Evolutionary conservation across 1,140 invertebrate species (phyloP).

Genomic region (Trissolcus basalis): DNA sequence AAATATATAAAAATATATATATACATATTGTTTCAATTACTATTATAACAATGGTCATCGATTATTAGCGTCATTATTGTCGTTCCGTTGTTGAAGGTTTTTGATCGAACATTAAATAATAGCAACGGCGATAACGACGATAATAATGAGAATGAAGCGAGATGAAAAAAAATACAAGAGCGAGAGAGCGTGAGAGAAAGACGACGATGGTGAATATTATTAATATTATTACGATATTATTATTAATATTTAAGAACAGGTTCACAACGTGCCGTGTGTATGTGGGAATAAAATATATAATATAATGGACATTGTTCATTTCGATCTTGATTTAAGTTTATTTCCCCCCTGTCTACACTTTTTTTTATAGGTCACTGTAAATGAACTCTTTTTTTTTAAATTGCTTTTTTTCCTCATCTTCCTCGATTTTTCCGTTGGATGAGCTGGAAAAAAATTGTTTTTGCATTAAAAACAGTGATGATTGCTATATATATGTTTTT

Average conservation of each 20-base stretch:
- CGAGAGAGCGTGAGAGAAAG: slow-evolving; percentile 30
- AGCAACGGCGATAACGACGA: slow-evolving; percentile 38
- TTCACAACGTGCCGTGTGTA: slow-evolving; percentile 91
- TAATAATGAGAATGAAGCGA: slow-evolving; percentile 55
- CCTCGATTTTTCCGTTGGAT: no score
- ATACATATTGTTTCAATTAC: slow-evolving; percentile 70
- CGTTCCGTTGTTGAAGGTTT: slow-evolving; percentile 46
- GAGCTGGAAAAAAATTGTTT: no score
- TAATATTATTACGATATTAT: slow-evolving; percentile 74
- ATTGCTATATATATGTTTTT: no score
- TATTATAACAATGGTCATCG: slow-evolving; percentile 60
- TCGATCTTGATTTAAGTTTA: slow-evolving; percentile 65
- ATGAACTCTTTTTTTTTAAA: no score
- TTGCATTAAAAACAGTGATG: no score
- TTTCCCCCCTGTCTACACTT: slow-evolving; percentile 4
- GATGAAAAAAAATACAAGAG: slow-evolving; percentile 34
- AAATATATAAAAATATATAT: slow-evolving; percentile 66
- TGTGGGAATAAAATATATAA: slow-evolving; percentile 88
- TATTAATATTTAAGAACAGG: slow-evolving; percentile 85
- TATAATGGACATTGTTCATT: slow-evolving; percentile 89
- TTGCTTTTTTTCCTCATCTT: no score
- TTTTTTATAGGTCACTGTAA: no score
- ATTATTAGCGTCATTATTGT: slow-evolving; percentile 54
- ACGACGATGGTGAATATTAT: slow-evolving; percentile 70
- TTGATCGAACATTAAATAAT: slow-evolving; percentile 42